Evolutionary conservation across 2,113 vertebrate genomes (phyloP), one percentile per base, ranked within the genome.

Genomic region (Lagenorhynchus albirostris): DNA sequence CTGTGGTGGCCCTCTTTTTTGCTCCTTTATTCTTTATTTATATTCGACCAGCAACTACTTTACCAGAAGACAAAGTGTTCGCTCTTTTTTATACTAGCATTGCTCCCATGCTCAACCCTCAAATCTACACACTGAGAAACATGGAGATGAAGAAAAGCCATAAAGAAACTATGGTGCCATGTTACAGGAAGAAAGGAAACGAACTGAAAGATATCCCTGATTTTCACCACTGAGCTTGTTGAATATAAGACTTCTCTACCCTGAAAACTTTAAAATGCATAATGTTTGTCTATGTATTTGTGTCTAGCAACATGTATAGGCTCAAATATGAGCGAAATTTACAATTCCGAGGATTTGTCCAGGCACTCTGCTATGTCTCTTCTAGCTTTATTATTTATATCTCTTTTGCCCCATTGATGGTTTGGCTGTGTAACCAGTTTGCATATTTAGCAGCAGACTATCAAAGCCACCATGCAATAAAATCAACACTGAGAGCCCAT

Each of bases 61-160:
- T 76, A 85, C 91, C 70, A 55, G 91, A 93, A 74, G 91, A 92
- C 15, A 93, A 74, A 74, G 81, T 85, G n/a, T 76, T 76, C 7
- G 26, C 58, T 33, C n/a, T 85, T 18, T 93, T 85, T 2, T 76
- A 76, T 20, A n/a, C 71, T 20, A 25, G 76, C 58, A 13, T 89
- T 36, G 41, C 21, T 5, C 55, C 87, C 21, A 63, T 89, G 87
- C 41, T 63, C 14, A 89, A 77, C 41, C 87, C 71, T 89, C 41
- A 29, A 31, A 89, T 50, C 5, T 76, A 89, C 41, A 50, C 41
- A 26, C 31, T 63, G 15, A 89, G 87, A 63, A 89, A 77, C 15
- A 29, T 36, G 58, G 58, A 76, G 71, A 89, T 89, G 58, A 89
- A 89, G 31, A 89, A 50, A 50, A 8, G 23, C 41, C 14, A 50